These are phyloP conservation scores for Embiotoca jacksoni DNA, from an alignment of 2,113 vertebrate species.

Conservation along the genomic window DNA sequence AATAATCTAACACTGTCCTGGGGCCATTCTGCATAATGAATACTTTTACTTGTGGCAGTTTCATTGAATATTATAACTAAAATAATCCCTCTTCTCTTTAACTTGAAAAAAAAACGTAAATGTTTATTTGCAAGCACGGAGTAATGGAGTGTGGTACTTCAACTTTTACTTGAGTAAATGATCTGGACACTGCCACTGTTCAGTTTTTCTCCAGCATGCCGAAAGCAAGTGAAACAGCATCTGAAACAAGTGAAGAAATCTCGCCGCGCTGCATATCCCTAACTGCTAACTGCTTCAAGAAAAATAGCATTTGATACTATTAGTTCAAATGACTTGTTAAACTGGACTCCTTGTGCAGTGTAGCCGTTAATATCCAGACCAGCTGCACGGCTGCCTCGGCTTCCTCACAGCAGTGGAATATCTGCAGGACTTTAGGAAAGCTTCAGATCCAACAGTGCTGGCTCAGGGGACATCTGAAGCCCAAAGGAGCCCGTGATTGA, in stretches of 20 bases:
- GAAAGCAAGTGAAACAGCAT: neutral
- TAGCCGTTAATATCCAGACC: conserved; percentile 39
- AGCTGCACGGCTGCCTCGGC: conserved; percentile 24
- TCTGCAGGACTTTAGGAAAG: conserved; percentile 48
- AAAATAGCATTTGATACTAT: conserved; percentile 24
- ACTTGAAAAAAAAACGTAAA: neutral
- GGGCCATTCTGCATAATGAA: neutral
- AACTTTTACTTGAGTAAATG: neutral
- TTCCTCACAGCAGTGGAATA: conserved; percentile 39
- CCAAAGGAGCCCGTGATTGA: conserved; percentile 51
- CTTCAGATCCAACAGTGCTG: conserved; percentile 52
- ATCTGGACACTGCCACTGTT: neutral
- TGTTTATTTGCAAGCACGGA: neutral
- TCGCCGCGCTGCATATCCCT: neutral
- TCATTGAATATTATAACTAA: neutral
- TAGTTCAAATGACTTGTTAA: conserved; percentile 34
- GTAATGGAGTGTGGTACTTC: neutral
- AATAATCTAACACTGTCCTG: neutral
- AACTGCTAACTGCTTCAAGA: neutral
- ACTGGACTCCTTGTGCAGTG: conserved; percentile 7
- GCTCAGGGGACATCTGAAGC: conserved; percentile 53
- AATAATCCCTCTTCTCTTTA: neutral
- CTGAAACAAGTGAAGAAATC: no score
- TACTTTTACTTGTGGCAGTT: neutral
- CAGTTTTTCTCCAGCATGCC: neutral